A percentile compares a stretch with the other conserved stretches of the same genome.
phyloP scores from a whole-genome alignment of 2,888 invertebrate species.

The Branchinecta sandiegonensis region DNA sequence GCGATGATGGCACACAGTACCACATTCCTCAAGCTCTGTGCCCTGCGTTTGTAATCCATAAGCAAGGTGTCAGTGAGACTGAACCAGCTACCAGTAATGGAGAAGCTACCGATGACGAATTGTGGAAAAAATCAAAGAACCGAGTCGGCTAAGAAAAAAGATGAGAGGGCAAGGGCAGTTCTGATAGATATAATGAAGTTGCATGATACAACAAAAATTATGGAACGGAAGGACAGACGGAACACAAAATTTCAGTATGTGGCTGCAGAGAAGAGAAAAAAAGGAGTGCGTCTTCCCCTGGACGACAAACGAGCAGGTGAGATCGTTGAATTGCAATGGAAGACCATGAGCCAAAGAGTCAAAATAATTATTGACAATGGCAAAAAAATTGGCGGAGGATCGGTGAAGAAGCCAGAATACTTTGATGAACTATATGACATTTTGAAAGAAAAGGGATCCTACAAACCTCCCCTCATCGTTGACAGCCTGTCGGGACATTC shows the following conservation, averaged over 20 bases:
- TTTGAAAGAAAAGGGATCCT: slow-evolving; percentile 3
- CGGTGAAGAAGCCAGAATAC: not conserved
- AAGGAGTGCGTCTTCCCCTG: not conserved
- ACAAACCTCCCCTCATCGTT: not conserved
- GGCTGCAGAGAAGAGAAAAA: not conserved
- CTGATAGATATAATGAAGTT: not conserved
- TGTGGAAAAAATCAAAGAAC: not conserved
- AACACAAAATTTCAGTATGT: not conserved
- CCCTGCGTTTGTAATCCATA: too few species aligned
- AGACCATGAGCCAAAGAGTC: not conserved
- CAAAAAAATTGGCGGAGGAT: not conserved
- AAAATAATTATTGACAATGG: slow-evolving; percentile 1
- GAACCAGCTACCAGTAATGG: too few species aligned
- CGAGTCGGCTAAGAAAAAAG: not conserved
- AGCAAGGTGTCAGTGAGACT: too few species aligned
- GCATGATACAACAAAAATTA: not conserved
- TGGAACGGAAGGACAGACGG: not conserved
- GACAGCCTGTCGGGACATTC: not conserved
- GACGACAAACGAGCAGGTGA: not conserved
- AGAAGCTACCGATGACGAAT: not conserved
- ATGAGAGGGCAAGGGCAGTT: not conserved
- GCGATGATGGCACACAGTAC: too few species aligned
- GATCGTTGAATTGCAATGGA: not conserved
- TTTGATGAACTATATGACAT: slow-evolving; percentile 12
- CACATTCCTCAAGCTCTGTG: too few species aligned